These are phyloP conservation scores for Drosophila pectinifera DNA, from an alignment of 1,140 invertebrate species.

Conservation along the genomic window DNA sequence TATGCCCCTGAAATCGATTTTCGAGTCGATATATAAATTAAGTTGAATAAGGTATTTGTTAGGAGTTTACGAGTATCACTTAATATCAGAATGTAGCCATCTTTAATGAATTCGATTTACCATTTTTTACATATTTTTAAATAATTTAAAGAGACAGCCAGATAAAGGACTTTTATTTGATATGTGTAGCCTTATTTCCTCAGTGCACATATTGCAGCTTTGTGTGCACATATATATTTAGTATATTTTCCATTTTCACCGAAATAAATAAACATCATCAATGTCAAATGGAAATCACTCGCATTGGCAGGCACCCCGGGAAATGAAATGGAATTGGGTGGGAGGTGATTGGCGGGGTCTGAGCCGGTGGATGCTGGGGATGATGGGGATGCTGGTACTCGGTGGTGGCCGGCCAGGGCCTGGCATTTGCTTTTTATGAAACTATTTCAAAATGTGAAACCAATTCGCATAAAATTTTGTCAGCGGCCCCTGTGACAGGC, in stretches of 20 bases:
- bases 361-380: background rate
- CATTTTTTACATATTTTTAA: no score
- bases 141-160: no score
- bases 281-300: slow-evolving; percentile 81
- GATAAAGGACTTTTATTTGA: background rate
- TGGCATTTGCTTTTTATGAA: slow-evolving; percentile 80
- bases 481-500: slow-evolving; percentile 59
- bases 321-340: slow-evolving; percentile 40
- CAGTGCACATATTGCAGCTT: slow-evolving; percentile 25
- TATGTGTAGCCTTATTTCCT: background rate
- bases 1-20: no score
- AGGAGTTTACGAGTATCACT: no score
- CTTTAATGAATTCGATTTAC: no score
- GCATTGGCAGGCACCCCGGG: slow-evolving; percentile 51
- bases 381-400: background rate
- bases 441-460: slow-evolving; percentile 82
- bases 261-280: slow-evolving; percentile 84
- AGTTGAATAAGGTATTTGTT: no score
- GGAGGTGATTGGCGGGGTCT: background rate
- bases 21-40: no score
- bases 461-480: slow-evolving; percentile 83
- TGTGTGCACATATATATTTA: slow-evolving; percentile 39
- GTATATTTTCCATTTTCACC: slow-evolving; percentile 82
- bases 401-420: background rate
- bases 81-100: no score